A percentile compares a stretch with the other conserved stretches of the same genome.
Conservation (phyloP, 2,113 vertebrate species). For the Indri indri region DNA sequence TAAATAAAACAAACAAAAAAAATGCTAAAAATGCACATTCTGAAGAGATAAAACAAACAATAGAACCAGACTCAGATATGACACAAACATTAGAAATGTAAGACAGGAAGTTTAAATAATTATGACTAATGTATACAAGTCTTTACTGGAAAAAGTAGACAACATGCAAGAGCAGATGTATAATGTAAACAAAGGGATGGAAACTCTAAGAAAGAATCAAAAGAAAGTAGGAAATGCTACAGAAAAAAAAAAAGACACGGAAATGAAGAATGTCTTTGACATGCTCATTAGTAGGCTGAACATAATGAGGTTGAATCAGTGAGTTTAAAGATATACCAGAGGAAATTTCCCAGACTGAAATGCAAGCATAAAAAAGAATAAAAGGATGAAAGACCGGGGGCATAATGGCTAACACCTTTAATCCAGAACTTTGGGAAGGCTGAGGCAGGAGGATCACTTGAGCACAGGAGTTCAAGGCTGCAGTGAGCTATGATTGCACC, state of each 20-base stretch:
- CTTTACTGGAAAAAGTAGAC: background rate
- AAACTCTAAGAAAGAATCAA: background rate
- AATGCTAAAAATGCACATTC: background rate
- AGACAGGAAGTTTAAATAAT: background rate
- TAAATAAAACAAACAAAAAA: background rate
- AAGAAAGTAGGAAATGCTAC: background rate
- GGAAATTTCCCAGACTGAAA: background rate
- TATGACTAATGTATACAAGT: background rate
- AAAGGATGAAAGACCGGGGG: background rate
- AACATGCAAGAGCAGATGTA: background rate
- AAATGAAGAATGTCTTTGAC: background rate
- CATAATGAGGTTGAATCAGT: background rate
- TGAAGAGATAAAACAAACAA: background rate
- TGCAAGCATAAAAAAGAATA: background rate
- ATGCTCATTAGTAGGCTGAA: background rate
- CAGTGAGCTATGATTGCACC: too few relatives aligned
- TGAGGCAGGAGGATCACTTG: too few relatives aligned
- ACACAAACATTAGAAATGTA: background rate
- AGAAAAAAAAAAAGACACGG: background rate
- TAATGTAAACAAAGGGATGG: background rate
- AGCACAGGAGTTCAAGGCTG: too few relatives aligned
- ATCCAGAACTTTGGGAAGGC: too few relatives aligned
- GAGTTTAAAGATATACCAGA: background rate
- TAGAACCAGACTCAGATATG: background rate
- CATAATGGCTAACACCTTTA: too few relatives aligned